Base-by-base conservation (phyloP, 1,140 invertebrate genomes). In the Drosophila lacteicornis region DNA sequence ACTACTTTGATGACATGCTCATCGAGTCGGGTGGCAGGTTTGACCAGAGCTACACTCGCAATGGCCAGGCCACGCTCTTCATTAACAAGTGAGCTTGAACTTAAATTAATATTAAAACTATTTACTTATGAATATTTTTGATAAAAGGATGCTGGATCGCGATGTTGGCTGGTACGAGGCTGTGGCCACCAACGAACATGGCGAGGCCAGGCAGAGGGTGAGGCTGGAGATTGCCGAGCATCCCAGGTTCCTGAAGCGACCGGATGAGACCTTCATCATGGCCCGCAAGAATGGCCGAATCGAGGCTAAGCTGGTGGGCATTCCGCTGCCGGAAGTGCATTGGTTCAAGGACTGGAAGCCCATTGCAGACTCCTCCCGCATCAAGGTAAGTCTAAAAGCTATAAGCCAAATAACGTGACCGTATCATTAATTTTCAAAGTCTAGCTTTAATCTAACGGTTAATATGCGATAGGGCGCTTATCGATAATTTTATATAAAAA, bases 321-420 rank as follows among this genome's bases (percentile, higher is more conserved):
- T 97, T 61, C 99, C 99, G 1, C 96, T 96, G 82, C 98, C 99
- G 1, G 97, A 98, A 75, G 95, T 99, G n/a, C 98, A 97, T 91
- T 99, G 98, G 97, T 99, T 97, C 93, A 99, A 99, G 93, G 98
- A 99, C 92, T 99, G 98, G 98, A 96, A 97, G 88, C 98, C 97
- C 3, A 91, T 99, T 7, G 95, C 96, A 2, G 93, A 96, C 3
- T 97, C 97, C 1, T 94, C 95, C 7, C 95, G 97, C 80, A 95
- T 97, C 22, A 98, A 97, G 94, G 96, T 97, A 82, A 67, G 25
- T 1, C 12, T 43, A 1, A n/a, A 5, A 22, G 3, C 11, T 6
- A 6, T 17, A n/a, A 30, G 19, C 19, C 19, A 22, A 22, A 22
- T 22, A 1, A 7, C 27, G 1, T 30, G 27, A 30, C 27, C 27